Evolutionary conservation across 1,140 invertebrate species (phyloP).

Genomic region (Ooceraea biroi): DNA sequence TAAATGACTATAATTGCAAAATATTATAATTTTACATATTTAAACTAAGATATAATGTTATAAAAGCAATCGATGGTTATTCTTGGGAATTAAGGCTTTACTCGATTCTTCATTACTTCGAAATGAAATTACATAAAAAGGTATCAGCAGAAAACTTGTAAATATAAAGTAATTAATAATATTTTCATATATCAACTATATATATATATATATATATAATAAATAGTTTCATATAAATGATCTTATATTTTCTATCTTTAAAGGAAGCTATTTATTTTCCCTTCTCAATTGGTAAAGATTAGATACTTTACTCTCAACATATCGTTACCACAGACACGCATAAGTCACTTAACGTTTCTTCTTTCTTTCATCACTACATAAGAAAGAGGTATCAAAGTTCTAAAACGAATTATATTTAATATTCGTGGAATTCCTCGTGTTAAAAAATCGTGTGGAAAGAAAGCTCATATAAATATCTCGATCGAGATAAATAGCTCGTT

Average conservation of each 20-base stretch:
- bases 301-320: conserved; percentile 47
- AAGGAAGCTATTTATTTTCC: conserved; percentile 29
- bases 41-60: conserved; percentile 19
- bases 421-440: neutral
- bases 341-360: conserved; percentile 64
- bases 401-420: conserved; percentile 31
- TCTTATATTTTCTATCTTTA: conserved; percentile 44
- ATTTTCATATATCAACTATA: conserved; percentile 48
- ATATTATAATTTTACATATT: conserved; percentile 3
- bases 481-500: neutral
- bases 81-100: conserved; percentile 1
- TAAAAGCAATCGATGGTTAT: conserved; percentile 19
- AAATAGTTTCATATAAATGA: conserved; percentile 46
- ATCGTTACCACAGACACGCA: conserved; percentile 29
- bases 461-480: conserved; percentile 39
- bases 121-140: conserved; percentile 38
- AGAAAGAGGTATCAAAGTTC: conserved; percentile 8
- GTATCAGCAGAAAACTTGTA: conserved; percentile 3
- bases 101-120: neutral
- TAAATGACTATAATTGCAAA: conserved; percentile 32
- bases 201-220: no score
- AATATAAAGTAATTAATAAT: conserved; percentile 24
- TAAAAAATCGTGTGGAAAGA: neutral
- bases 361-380: conserved; percentile 40
- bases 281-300: conserved; percentile 45